Percentiles rank a stretch among this genome's conserved stretches.
Conservation (phyloP, 2,113 vertebrate species). For the Dromiciops gliroides region DNA sequence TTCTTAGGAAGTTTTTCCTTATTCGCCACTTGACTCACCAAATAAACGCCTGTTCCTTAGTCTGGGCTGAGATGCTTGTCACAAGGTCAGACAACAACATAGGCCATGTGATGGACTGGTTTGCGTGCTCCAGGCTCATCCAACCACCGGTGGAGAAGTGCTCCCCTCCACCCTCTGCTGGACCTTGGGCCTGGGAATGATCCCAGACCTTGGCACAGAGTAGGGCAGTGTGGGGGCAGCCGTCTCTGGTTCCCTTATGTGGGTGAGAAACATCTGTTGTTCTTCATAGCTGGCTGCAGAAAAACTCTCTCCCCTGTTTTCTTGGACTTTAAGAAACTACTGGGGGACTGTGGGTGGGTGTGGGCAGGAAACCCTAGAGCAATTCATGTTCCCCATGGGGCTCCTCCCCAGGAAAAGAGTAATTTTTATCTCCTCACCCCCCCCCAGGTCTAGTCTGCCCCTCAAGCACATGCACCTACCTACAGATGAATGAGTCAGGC, state of each 20-base stretch:
- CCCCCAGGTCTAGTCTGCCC: neutral
- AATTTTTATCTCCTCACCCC: neutral
- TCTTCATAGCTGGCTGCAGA: neutral
- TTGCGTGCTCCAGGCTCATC: neutral
- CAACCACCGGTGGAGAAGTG: neutral
- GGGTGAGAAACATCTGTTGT: neutral
- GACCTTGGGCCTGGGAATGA: neutral
- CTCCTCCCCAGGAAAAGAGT: neutral
- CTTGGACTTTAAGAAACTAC: neutral
- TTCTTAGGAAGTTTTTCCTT: neutral
- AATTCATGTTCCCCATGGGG: neutral
- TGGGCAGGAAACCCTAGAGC: neutral
- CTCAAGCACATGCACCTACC: constrained; percentile 39
- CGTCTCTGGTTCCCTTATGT: neutral
- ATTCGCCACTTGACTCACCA: neutral
- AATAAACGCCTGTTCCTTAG: neutral
- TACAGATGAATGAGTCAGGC: constrained; percentile 57
- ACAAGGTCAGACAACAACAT: neutral
- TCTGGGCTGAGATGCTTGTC: neutral
- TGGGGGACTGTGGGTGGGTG: neutral
- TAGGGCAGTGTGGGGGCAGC: neutral
- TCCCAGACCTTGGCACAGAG: constrained; percentile 10
- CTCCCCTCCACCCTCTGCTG: neutral
- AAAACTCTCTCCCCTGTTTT: neutral
- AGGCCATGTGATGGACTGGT: neutral